phyloP scores from a whole-genome alignment of 2,888 invertebrate species.

The Mythimna lalbum region DNA sequence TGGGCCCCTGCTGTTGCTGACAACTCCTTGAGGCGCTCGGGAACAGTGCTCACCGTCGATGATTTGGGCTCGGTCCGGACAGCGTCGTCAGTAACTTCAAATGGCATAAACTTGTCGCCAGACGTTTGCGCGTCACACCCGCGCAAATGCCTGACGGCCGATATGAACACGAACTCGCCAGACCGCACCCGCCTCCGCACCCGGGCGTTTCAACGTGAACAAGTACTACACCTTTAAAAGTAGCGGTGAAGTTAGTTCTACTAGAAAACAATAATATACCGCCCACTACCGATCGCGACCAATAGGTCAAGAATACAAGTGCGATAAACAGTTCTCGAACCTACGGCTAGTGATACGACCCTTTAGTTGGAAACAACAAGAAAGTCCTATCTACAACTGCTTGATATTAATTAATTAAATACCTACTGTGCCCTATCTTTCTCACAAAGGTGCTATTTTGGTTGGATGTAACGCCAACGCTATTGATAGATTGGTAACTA shows the following conservation, averaged over 20 bases:
- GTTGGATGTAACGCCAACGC: neutral
- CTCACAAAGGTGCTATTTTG: neutral
- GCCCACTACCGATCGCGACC: constrained; percentile 16
- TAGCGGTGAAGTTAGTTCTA: neutral
- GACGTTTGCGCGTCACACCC: no score
- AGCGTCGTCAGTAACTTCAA: no score
- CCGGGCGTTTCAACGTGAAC: no score
- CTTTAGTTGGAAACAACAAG: constrained; percentile 4
- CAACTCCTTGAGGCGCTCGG: no score
- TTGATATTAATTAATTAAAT: constrained; percentile 4
- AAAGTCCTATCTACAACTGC: neutral
- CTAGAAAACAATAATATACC: constrained; percentile 7
- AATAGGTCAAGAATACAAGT: neutral
- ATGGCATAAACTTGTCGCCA: no score
- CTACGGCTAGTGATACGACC: constrained; percentile 3
- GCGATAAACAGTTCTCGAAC: neutral
- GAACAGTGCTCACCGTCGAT: no score
- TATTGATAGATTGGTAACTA: neutral
- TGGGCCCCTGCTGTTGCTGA: no score
- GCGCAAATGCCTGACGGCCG: no score
- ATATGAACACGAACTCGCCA: no score
- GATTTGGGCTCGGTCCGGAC: no score
- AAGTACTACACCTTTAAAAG: neutral
- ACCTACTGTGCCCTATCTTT: neutral
- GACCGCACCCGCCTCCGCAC: no score